These are phyloP conservation scores for Heliconius nattereri DNA, from an alignment of 1,140 invertebrate species.

Conservation along the genomic window DNA sequence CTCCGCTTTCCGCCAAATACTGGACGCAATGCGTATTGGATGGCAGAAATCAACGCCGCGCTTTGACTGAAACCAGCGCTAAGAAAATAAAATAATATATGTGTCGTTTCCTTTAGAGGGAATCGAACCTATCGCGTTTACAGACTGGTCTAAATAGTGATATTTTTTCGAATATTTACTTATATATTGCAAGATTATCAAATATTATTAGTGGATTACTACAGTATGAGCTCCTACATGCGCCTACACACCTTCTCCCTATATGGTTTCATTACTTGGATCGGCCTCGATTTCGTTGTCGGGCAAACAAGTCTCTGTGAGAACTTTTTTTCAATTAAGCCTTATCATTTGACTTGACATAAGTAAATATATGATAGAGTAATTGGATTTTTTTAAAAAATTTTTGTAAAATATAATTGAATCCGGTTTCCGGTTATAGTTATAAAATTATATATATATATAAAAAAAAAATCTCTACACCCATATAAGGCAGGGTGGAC, in stretches of 20 bases:
- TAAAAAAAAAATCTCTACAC: no score
- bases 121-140: no score
- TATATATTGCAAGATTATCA: constrained; percentile 23
- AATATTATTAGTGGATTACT: constrained; percentile 19
- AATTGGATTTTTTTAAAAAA: constrained; percentile 14
- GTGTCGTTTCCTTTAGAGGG: no score
- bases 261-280: constrained; percentile 41
- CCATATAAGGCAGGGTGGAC: no score
- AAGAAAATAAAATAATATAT: no score
- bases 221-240: constrained; percentile 35
- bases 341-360: constrained; percentile 40
- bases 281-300: constrained; percentile 39
- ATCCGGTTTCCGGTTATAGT: neutral
- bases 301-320: constrained; percentile 35
- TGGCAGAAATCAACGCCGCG: no score
- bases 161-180: neutral
- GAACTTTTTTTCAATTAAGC: constrained; percentile 41
- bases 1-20: no score
- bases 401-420: neutral
- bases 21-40: no score
- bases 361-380: constrained; percentile 30
- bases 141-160: no score
- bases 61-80: no score
- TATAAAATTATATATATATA: neutral
- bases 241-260: constrained; percentile 41